Evolutionary conservation across 1,140 invertebrate genomes (phyloP).

Genomic region (Lamellibrachia luymesi): DNA sequence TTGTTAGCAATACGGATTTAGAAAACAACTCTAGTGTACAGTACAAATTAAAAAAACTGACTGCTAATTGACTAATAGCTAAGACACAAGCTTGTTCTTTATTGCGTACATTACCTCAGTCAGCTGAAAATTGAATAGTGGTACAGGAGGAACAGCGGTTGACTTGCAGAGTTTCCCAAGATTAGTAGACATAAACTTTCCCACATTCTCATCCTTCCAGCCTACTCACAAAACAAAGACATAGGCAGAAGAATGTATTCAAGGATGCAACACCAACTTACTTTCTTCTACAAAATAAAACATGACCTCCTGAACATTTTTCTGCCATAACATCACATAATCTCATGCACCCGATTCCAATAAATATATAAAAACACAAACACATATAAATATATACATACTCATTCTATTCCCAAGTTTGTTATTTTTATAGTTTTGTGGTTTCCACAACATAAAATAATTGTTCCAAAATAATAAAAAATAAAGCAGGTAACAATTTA

Average conservation of each 20-base stretch:
- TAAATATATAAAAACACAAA: no score
- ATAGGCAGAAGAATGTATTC: not conserved
- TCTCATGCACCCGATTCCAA: no score
- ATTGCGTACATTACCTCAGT: not conserved
- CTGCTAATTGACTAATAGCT: not conserved
- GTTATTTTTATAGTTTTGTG: no score
- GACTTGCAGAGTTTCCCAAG: not conserved
- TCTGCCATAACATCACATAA: not conserved
- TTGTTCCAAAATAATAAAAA: no score
- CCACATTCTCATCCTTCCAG: not conserved
- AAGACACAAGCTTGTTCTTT: no score
- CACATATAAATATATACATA: no score
- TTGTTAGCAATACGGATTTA: no score
- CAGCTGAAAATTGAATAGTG: not conserved
- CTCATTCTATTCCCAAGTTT: no score
- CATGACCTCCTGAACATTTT: not conserved
- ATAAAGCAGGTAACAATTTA: no score
- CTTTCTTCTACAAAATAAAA: not conserved
- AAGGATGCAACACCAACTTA: not conserved
- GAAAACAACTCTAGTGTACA: no score
- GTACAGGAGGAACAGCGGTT: not conserved
- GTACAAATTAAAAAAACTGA: not conserved
- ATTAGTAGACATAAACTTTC: not conserved
- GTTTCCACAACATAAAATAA: no score
- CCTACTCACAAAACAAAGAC: not conserved